These are phyloP conservation scores for Eudemis profundana DNA, from an alignment of 2,888 invertebrate species.

Conservation along the genomic window DNA sequence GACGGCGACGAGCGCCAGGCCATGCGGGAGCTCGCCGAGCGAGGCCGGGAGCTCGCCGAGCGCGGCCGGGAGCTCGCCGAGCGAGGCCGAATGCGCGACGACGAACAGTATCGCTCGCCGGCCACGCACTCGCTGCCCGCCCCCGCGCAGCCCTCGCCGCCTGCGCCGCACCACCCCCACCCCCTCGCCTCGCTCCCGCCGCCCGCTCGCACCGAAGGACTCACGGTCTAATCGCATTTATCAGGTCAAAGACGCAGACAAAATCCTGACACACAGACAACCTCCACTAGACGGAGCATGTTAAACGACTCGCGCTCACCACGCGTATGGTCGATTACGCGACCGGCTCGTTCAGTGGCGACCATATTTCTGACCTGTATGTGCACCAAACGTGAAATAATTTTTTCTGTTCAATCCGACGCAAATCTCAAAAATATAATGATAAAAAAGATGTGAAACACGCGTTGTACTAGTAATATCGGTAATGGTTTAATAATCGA, in stretches of 20 bases:
- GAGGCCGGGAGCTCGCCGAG: slow-evolving; percentile 82
- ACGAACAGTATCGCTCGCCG: slow-evolving; percentile 76
- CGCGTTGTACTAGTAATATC: too few relatives aligned
- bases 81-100: slow-evolving; percentile 79
- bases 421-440: too few relatives aligned
- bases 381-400: too few relatives aligned
- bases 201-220: slow-evolving; percentile 89
- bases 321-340: too few relatives aligned
- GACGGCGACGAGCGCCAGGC: slow-evolving; percentile 78
- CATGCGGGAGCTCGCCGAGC: slow-evolving; percentile 83
- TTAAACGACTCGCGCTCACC: too few relatives aligned
- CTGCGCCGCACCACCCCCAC: slow-evolving; percentile 62
- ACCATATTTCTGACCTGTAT: too few relatives aligned
- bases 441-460: too few relatives aligned
- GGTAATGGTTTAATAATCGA: too few relatives aligned
- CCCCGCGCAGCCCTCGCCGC: slow-evolving; percentile 68
- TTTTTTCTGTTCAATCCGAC: too few relatives aligned
- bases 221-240: slow-evolving; percentile 86
- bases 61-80: slow-evolving; percentile 80
- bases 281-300: too few relatives aligned
- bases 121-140: slow-evolving; percentile 75
- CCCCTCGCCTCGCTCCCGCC: slow-evolving; percentile 86
- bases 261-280: too few relatives aligned
- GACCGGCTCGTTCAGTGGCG: too few relatives aligned
- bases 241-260: slow-evolving; percentile 1